phyloP scores from a whole-genome alignment of 1,140 invertebrate species.

The Aphaenogaster ashmeadi region DNA sequence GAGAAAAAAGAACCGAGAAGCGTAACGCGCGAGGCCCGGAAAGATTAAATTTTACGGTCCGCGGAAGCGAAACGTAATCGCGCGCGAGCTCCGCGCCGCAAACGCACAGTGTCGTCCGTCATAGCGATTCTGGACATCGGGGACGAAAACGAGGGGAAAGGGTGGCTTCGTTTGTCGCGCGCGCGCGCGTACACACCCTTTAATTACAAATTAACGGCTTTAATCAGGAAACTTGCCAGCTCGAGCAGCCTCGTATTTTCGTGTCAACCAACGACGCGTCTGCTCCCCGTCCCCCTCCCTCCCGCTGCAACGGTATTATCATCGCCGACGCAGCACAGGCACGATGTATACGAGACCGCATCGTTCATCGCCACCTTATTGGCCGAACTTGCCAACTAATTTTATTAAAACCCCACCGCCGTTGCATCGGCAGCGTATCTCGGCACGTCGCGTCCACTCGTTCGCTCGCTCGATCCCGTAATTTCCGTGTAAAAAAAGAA shows the following conservation, averaged over 20 bases:
- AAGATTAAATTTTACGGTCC: slow-evolving; percentile 50
- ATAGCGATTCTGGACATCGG: slow-evolving; percentile 37
- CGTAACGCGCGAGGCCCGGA: slow-evolving; percentile 24
- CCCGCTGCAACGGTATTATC: slow-evolving; percentile 78
- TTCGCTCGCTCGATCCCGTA: slow-evolving; percentile 15
- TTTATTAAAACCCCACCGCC: slow-evolving; percentile 78
- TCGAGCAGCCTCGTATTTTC: slow-evolving; percentile 79
- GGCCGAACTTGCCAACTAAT: slow-evolving; percentile 81
- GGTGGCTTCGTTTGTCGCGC: slow-evolving; percentile 55
- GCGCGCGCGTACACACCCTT: slow-evolving; percentile 73
- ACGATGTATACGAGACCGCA: slow-evolving; percentile 68
- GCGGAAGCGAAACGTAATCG: slow-evolving; percentile 60
- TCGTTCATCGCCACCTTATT: slow-evolving; percentile 80
- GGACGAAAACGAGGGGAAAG: background rate
- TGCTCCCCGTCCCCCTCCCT: too few species aligned
- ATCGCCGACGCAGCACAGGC: slow-evolving; percentile 73
- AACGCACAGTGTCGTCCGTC: slow-evolving; percentile 42
- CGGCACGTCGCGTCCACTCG: background rate
- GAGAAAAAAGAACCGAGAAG: slow-evolving; percentile 21
- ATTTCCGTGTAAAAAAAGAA: slow-evolving; percentile 40
- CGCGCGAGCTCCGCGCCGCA: slow-evolving; percentile 19
- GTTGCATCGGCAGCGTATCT: background rate
- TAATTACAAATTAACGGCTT: slow-evolving; percentile 84
- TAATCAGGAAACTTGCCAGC: slow-evolving; percentile 82
- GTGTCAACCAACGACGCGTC: slow-evolving; percentile 69